A percentile compares a stretch with the other conserved stretches of the same genome.
phyloP scores from a whole-genome alignment of 2,797 vertebrate genomes.

The Pterois miles region DNA sequence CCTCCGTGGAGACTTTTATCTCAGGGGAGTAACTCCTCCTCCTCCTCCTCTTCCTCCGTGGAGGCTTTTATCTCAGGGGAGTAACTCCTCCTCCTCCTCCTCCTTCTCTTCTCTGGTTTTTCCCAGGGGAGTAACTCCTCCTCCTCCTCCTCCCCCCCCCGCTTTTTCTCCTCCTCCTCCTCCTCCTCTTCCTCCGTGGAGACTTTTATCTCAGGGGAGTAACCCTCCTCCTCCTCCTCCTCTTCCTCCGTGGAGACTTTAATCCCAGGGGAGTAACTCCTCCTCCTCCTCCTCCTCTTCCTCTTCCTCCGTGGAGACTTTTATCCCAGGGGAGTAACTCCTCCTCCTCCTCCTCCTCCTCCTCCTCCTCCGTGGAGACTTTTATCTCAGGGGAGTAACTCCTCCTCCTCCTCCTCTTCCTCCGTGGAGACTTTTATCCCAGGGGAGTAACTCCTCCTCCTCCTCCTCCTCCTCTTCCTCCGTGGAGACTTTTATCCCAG shows the following conservation, averaged over 20 bases:
- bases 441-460: conserved; percentile 32
- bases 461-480: too few species aligned
- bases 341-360: too few species aligned
- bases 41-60: background rate
- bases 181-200: conserved; percentile 9
- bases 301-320: conserved; percentile 21
- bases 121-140: too few species aligned
- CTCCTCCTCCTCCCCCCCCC: background rate
- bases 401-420: background rate
- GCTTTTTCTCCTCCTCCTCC: background rate
- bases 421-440: conserved; percentile 45
- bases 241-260: conserved; percentile 27
- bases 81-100: too few species aligned
- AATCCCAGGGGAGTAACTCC: conserved; percentile 45
- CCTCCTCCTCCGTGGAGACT: conserved; percentile 18
- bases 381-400: conserved; percentile 51
- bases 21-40: too few species aligned
- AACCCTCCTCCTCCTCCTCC: too few species aligned
- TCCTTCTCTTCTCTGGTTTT: too few species aligned
- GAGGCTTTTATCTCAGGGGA: too few species aligned
- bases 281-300: too few species aligned
- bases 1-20: too few species aligned
- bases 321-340: conserved; percentile 49
- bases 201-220: conserved; percentile 44
- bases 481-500: conserved; percentile 41